These are phyloP conservation scores for Chironomus tepperi DNA, from an alignment of 1,140 invertebrate species.

Conservation along the genomic window DNA sequence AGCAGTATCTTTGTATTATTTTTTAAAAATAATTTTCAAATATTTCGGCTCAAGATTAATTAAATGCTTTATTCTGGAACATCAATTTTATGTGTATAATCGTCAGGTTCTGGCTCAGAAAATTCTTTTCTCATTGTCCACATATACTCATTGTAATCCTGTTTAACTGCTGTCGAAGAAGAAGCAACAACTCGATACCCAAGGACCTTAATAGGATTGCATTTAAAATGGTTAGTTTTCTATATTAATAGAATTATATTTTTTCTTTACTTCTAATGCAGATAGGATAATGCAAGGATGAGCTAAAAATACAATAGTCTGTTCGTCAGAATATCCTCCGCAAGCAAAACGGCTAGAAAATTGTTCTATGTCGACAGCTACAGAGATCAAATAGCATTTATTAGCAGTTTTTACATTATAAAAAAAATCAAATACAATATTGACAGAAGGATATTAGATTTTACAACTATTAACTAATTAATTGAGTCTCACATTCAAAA, in stretches of 20 bases:
- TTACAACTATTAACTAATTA: too few relatives aligned
- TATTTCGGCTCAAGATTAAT: slow-evolving; percentile 24
- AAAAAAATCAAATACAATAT: too few relatives aligned
- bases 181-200: slow-evolving; percentile 79
- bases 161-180: slow-evolving; percentile 71
- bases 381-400: slow-evolving; percentile 30
- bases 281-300: slow-evolving; percentile 79
- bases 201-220: slow-evolving; percentile 62
- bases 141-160: slow-evolving; percentile 82
- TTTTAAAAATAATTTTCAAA: too few relatives aligned
- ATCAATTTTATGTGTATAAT: slow-evolving; percentile 43
- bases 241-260: too few relatives aligned
- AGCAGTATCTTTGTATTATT: slow-evolving; percentile 14
- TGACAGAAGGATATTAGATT: too few relatives aligned
- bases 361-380: slow-evolving; percentile 71
- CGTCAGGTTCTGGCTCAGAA: slow-evolving; percentile 58
- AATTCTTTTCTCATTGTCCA: slow-evolving; percentile 87
- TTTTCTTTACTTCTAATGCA: slow-evolving; percentile 56
- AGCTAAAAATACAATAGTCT: slow-evolving; percentile 72
- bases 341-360: slow-evolving; percentile 64
- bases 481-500: too few relatives aligned
- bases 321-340: slow-evolving; percentile 68
- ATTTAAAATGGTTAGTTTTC: too few relatives aligned
- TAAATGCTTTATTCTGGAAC: slow-evolving; percentile 35
- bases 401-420: too few relatives aligned